Conservation (phyloP, 2,888 invertebrate genomes). For the Leptopterna dolabrata region DNA sequence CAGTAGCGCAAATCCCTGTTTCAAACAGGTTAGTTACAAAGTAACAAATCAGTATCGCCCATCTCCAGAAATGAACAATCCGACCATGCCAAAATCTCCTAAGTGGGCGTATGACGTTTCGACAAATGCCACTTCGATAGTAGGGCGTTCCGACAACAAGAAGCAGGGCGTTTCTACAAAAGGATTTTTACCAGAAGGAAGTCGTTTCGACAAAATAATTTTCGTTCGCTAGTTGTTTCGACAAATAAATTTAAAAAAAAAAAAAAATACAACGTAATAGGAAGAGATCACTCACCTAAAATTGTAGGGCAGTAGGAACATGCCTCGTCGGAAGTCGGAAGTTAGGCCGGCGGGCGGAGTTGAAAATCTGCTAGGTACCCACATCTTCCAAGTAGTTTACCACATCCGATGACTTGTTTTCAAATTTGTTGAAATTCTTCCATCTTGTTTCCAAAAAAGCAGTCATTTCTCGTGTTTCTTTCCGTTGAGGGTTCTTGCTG, state of each 20-base stretch:
- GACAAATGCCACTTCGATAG: slow-evolving; percentile 4
- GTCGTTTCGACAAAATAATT: background rate
- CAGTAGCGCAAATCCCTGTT: too few species aligned
- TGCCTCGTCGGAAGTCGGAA: background rate
- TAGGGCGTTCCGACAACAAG: background rate
- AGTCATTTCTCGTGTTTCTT: slow-evolving; percentile 28
- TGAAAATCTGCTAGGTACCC: background rate
- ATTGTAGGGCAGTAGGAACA: background rate
- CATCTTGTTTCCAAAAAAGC: background rate
- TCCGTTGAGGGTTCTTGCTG: slow-evolving; percentile 8
- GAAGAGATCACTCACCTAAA: background rate
- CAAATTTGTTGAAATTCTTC: background rate
- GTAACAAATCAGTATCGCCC: too few species aligned
- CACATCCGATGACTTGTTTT: background rate
- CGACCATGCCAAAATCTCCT: too few species aligned
- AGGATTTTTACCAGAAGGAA: background rate
- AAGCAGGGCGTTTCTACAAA: background rate
- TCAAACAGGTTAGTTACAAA: too few species aligned
- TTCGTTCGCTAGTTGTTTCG: too few species aligned
- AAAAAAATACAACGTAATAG: too few species aligned
- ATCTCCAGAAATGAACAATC: too few species aligned
- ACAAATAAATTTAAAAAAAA: too few species aligned
- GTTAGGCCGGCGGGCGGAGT: background rate
- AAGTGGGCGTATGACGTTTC: slow-evolving; percentile 6
- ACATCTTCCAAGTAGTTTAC: slow-evolving; percentile 14